Evolutionary conservation across 2,113 vertebrate species (phyloP).

Genomic region (Poeciliopsis prolifica): DNA sequence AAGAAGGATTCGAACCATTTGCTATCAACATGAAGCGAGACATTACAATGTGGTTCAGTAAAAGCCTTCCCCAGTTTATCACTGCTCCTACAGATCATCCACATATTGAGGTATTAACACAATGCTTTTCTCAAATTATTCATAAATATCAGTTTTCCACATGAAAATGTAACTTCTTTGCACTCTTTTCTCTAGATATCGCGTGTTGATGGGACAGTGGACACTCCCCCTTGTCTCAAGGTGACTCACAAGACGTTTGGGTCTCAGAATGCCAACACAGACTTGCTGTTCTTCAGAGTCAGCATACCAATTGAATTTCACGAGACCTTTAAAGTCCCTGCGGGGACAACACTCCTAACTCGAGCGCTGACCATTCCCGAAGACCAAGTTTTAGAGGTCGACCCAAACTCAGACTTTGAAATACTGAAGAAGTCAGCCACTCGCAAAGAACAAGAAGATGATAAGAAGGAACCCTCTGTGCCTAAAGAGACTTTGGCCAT

Average conservation of each 20-base stretch:
- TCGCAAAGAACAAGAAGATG: constrained; percentile 85
- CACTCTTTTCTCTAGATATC: constrained; percentile 76
- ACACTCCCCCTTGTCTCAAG: constrained; percentile 89
- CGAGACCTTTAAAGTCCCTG: constrained; percentile 85
- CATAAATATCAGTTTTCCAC: neutral
- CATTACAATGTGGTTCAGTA: constrained; percentile 95
- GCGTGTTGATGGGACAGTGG: constrained; percentile 90
- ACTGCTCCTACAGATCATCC: constrained; percentile 83
- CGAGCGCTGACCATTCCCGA: constrained; percentile 83
- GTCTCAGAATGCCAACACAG: constrained; percentile 89
- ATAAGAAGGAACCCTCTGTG: constrained; percentile 84
- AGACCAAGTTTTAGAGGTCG: constrained; percentile 87
- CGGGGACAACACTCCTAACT: constrained; percentile 87
- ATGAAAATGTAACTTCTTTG: neutral
- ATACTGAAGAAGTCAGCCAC: constrained; percentile 88
- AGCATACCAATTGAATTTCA: constrained; percentile 94
- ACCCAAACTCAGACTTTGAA: constrained; percentile 91
- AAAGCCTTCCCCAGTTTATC: constrained; percentile 90
- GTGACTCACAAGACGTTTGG: constrained; percentile 87
- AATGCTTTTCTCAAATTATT: neutral
- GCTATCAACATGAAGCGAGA: constrained; percentile 94
- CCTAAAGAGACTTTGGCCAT: constrained; percentile 74
- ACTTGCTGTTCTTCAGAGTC: constrained; percentile 88
- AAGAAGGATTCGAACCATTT: constrained; percentile 95
- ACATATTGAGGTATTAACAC: constrained; percentile 84